phyloP scores from a whole-genome alignment of 2,113 vertebrate genomes.

The Sigmodon hispidus region DNA sequence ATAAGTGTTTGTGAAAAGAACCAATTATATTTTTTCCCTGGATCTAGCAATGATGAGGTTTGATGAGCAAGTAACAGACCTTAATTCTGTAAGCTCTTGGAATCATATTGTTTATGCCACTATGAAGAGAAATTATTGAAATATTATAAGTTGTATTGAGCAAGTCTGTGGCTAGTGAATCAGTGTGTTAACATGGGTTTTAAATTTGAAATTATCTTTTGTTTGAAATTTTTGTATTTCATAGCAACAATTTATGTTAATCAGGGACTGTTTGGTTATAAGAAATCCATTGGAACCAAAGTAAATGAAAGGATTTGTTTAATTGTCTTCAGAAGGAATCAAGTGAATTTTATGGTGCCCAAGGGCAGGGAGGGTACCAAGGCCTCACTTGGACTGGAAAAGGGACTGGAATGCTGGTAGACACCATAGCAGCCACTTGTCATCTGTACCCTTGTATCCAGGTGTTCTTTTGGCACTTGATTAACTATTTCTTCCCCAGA shows the following conservation, averaged over 20 bases:
- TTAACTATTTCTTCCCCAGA: neutral
- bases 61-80: conserved; percentile 55
- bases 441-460: neutral
- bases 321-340: conserved; percentile 57
- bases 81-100: conserved; percentile 48
- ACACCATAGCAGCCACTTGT: neutral
- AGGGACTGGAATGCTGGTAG: neutral
- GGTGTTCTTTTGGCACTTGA: neutral
- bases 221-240: conserved; percentile 61
- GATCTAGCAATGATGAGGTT: conserved; percentile 43
- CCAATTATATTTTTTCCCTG: conserved; percentile 42
- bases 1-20: conserved; percentile 36
- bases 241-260: conserved; percentile 69
- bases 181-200: conserved; percentile 60
- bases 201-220: conserved; percentile 66
- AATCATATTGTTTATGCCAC: conserved; percentile 23
- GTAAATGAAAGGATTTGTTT: conserved; percentile 42
- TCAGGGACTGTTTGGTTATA: conserved; percentile 62
- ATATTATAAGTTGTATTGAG: conserved; percentile 39
- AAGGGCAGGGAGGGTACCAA: neutral
- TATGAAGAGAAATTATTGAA: conserved; percentile 59
- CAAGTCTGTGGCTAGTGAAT: conserved; percentile 46
- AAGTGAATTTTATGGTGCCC: conserved; percentile 34
- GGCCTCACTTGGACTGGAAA: neutral
- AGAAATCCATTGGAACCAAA: conserved; percentile 53